Conservation (phyloP, 2,888 invertebrate genomes). For the Oscheius onirici region DNA sequence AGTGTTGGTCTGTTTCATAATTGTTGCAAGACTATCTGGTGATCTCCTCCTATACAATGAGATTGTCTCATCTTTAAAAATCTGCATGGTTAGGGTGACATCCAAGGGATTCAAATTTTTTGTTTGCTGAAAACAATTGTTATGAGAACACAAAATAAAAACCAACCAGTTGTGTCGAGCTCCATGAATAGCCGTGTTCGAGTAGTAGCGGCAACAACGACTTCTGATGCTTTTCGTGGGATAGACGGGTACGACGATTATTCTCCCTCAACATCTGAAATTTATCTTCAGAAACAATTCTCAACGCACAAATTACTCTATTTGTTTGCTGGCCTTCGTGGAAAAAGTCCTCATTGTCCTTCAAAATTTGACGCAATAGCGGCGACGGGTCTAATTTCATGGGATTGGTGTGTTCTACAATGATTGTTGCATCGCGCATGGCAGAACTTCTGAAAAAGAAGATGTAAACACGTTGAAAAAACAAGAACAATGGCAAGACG, state of each 20-base stretch:
- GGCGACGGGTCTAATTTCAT: neutral
- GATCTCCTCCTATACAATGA: constrained; percentile 1
- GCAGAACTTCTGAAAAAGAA: neutral
- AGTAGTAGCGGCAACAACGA: neutral
- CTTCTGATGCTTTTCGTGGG: constrained; percentile 12
- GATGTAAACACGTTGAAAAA: too few species aligned
- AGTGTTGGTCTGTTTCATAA: constrained; percentile 16
- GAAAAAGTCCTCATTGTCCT: constrained; percentile 3
- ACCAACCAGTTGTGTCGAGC: neutral
- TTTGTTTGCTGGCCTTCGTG: constrained; percentile 21
- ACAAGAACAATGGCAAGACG: too few species aligned
- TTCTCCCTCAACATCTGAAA: constrained; percentile 15
- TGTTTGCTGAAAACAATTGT: neutral
- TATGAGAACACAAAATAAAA: neutral
- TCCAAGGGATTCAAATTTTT: constrained; percentile 7
- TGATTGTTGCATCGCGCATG: constrained; percentile 9
- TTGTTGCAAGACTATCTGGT: constrained; percentile 5
- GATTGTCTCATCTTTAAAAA: neutral
- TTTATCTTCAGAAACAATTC: neutral
- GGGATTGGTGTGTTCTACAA: neutral
- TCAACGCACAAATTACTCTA: neutral
- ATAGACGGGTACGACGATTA: constrained; percentile 5
- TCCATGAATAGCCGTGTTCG: neutral
- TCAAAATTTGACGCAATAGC: neutral
- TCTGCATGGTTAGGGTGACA: constrained; percentile 26